Evolutionary conservation across 2,888 invertebrate genomes (phyloP), one percentile per base, ranked within the genome.

Genomic region (Lasioglossum leucozonium): DNA sequence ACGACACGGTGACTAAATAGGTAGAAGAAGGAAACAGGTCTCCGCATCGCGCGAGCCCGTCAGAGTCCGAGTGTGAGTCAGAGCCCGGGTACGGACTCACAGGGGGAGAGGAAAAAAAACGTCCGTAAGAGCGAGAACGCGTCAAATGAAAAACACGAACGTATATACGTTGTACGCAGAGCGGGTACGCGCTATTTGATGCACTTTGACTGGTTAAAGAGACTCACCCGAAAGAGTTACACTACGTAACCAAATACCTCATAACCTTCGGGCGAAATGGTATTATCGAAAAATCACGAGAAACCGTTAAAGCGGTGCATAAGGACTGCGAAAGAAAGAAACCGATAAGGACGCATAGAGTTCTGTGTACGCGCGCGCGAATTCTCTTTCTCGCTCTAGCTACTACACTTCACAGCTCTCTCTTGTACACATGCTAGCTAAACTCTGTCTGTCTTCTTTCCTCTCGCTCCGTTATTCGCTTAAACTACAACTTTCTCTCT

Each of bases 281-380:
- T 77, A 84, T 88, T 76, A 82, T 86, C 81, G 86, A 89, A 87
- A 90, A 88, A 91, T 88, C 84, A 88, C 82, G 81, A 82, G 82
- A 90, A 90, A 90, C 89, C 87, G 86, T 89, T 91, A 90, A 89
- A 89, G 84, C 82, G 84, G 81, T 85, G 78, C 81, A 86, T 79
- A 79, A 82, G 71, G 72, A 79, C 72, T 77, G 78, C 72, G 58
- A 80, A 77, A 81, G 80, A 79, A 82, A 77, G 79, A 82, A 72
- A 78, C 76, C 80, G 82, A 84, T 76, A 86, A 75, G 77, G 78
- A 85, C 11, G 77, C 78, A 71, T 71, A 85, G 67, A 76, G 42
- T 79, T 77, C 72, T 77, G 30, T 75, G 74, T 81, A 78, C 77
- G 79, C 77, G 80, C 83, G 77, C 86, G 74, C 71, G 55, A 78